Evolutionary conservation across 2,113 vertebrate species (phyloP).

Genomic region (Daphoenositta chrysoptera): DNA sequence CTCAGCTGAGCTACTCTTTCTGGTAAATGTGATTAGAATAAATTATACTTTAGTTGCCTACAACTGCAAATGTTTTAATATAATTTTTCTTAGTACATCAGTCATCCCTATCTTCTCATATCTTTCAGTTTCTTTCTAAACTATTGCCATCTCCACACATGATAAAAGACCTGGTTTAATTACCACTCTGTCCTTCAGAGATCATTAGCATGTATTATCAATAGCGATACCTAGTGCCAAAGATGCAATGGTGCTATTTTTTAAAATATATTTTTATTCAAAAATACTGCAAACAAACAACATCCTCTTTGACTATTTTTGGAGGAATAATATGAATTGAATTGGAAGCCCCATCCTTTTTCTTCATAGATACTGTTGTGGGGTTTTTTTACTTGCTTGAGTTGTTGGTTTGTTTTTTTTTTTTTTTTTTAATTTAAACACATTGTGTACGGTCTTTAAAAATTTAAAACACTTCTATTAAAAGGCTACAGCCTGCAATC

Average conservation of each 20-base stretch:
- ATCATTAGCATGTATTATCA: neutral
- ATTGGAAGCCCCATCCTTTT: neutral
- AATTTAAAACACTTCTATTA: neutral
- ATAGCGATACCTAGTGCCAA: accelerated
- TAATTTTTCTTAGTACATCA: neutral
- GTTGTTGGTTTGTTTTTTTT: no score
- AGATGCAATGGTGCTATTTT: neutral
- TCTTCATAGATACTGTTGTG: neutral
- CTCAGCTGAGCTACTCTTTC: neutral
- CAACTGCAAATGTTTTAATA: neutral
- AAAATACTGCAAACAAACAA: neutral
- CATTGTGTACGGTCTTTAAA: neutral
- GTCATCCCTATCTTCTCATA: neutral
- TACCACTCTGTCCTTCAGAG: neutral
- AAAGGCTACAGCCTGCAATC: neutral
- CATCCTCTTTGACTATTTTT: neutral
- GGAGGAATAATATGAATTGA: neutral
- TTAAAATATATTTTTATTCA: neutral
- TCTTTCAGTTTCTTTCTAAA: neutral
- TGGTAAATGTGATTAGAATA: neutral
- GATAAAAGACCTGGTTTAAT: neutral
- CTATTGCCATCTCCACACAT: neutral
- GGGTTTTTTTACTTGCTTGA: accelerated
- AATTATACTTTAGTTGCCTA: neutral
- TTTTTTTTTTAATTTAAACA: neutral